Conservation (phyloP, 2,797 vertebrate species). For the Eurystomus glaucurus region DNA sequence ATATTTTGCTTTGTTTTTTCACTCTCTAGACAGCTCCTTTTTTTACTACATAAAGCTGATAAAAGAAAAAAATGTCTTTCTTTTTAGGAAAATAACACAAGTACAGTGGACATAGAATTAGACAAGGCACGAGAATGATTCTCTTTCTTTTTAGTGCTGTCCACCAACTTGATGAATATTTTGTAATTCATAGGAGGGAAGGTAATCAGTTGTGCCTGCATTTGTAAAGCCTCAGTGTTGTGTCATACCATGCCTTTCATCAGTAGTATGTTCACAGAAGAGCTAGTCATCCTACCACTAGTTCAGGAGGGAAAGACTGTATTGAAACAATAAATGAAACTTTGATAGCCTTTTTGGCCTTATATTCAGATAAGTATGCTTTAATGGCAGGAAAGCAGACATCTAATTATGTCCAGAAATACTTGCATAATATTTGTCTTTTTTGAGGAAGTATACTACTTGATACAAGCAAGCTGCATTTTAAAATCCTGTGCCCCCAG, state of each 20-base stretch:
- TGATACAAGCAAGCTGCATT: background rate
- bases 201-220: background rate
- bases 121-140: background rate
- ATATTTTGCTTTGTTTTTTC: background rate
- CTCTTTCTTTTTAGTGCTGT: background rate
- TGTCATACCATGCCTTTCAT: background rate
- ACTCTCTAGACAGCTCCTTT: background rate
- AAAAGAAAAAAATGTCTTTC: background rate
- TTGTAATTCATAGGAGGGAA: background rate
- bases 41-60: background rate
- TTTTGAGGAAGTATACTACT: background rate
- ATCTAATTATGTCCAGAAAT: background rate
- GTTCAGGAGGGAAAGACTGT: background rate
- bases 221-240: background rate
- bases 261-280: background rate
- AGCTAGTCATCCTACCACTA: no score
- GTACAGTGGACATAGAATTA: background rate
- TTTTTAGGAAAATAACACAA: background rate
- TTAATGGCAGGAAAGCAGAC: background rate
- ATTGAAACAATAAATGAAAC: background rate
- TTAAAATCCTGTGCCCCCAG: background rate
- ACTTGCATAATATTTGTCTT: background rate
- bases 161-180: background rate
- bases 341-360: background rate
- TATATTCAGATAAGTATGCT: background rate